A percentile compares a stretch with the other conserved stretches of the same genome.
Evolutionary conservation across 1,140 invertebrate genomes (phyloP).

Genomic region (Drosophila mojavensis): DNA sequence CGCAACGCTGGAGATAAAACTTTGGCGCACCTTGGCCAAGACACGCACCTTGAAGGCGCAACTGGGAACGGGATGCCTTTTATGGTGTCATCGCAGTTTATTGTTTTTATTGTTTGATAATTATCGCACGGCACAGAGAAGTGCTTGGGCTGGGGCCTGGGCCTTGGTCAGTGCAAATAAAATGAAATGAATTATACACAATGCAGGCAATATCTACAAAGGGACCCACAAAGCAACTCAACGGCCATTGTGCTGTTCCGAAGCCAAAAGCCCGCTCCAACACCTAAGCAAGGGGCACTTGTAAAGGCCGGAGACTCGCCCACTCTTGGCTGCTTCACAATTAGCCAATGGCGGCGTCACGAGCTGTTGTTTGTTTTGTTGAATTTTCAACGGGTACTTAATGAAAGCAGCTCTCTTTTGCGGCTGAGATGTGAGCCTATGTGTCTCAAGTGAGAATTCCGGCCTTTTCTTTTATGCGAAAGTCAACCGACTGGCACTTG

Average conservation of each 20-base stretch:
- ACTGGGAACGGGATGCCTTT: constrained; percentile 41
- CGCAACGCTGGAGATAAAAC: constrained; percentile 62
- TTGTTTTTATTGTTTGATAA: constrained; percentile 81
- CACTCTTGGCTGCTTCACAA: constrained; percentile 8
- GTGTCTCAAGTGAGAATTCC: constrained; percentile 11
- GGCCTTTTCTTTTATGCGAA: background rate
- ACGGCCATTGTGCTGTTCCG: constrained; percentile 46
- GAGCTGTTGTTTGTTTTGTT: constrained; percentile 2
- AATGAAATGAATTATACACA: constrained; percentile 45
- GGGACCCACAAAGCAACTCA: constrained; percentile 49
- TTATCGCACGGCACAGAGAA: constrained; percentile 69
- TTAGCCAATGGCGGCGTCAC: constrained; percentile 12
- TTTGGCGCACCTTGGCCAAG: constrained; percentile 66
- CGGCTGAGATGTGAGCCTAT: background rate
- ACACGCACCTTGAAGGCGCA: background rate
- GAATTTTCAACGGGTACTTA: background rate
- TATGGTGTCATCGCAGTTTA: constrained; percentile 76
- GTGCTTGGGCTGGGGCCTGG: constrained; percentile 17
- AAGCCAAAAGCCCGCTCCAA: background rate
- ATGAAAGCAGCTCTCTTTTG: constrained; percentile 6
- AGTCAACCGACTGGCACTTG: background rate
- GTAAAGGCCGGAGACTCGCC: background rate
- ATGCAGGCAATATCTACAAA: constrained; percentile 19
- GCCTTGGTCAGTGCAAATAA: constrained; percentile 59
- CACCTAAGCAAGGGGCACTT: constrained; percentile 14